phyloP scores from a whole-genome alignment of 2,888 invertebrate genomes.

The Bursaphelenchus okinawaensis region DNA sequence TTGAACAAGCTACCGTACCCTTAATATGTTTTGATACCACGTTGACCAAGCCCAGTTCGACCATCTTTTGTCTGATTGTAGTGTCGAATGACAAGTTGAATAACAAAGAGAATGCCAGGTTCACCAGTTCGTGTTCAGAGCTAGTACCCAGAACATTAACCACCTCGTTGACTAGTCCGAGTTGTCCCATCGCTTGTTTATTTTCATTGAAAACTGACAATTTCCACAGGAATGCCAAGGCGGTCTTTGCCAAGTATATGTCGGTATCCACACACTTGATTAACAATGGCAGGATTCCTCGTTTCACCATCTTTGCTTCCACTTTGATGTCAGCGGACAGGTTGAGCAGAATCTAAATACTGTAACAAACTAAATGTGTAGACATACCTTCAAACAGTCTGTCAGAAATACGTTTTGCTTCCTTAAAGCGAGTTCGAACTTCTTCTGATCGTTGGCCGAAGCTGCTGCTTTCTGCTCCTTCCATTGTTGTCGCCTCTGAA shows the following conservation, averaged over 20 bases:
- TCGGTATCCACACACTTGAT: slow-evolving; percentile 76
- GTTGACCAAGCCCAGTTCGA: slow-evolving; percentile 78
- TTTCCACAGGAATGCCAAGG: slow-evolving; percentile 75
- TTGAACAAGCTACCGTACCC: no score
- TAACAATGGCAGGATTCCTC: slow-evolving; percentile 63
- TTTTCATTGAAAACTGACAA: slow-evolving; percentile 88
- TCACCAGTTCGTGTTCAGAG: slow-evolving; percentile 26
- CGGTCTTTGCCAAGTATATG: slow-evolving; percentile 67
- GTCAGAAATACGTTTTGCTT: slow-evolving; percentile 75
- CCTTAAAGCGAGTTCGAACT: slow-evolving; percentile 78
- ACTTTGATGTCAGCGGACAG: slow-evolving; percentile 89
- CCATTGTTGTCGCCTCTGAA: slow-evolving; percentile 88
- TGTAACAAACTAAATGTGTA: slow-evolving; percentile 65
- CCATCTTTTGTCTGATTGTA: slow-evolving; percentile 78
- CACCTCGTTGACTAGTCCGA: slow-evolving; percentile 74
- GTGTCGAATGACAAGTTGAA: slow-evolving; percentile 93
- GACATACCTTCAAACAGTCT: slow-evolving; percentile 10
- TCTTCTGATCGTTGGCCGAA: slow-evolving; percentile 58
- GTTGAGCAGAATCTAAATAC: slow-evolving; percentile 84
- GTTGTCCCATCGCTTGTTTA: slow-evolving; percentile 75
- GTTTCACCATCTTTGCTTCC: slow-evolving; percentile 95
- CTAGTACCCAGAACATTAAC: slow-evolving; percentile 69
- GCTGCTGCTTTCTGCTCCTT: slow-evolving; percentile 61
- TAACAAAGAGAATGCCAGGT: slow-evolving; percentile 68
- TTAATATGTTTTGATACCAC: slow-evolving; percentile 77